Conservation (phyloP, 2,797 vertebrate species). For the Antrozous pallidus region DNA sequence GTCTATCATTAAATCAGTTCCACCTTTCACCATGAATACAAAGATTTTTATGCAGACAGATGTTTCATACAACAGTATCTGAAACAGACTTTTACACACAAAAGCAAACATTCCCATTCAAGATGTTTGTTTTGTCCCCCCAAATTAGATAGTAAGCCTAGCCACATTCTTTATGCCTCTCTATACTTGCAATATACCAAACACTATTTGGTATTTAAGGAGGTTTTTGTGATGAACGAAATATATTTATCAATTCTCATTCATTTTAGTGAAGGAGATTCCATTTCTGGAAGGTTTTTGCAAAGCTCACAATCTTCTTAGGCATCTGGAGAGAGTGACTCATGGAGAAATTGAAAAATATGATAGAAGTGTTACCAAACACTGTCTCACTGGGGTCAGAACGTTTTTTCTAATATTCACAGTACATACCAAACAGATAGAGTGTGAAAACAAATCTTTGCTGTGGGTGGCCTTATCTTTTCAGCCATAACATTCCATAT, state of each 20-base stretch:
- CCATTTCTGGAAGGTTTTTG: slow-evolving; percentile 46
- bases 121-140: neutral
- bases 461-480: slow-evolving; percentile 61
- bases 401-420: neutral
- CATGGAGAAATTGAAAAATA: slow-evolving; percentile 55
- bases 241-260: slow-evolving; percentile 31
- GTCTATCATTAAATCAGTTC: neutral
- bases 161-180: neutral
- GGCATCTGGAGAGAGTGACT: slow-evolving; percentile 56
- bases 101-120: neutral
- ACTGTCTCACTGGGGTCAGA: slow-evolving; percentile 24
- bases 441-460: slow-evolving; percentile 60
- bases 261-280: neutral
- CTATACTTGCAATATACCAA: neutral
- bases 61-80: neutral
- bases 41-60: neutral
- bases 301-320: slow-evolving; percentile 46
- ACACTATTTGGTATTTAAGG: neutral
- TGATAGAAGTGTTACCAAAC: slow-evolving; percentile 59
- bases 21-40: neutral
- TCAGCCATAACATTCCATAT: neutral
- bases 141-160: neutral
- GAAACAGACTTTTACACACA: neutral
- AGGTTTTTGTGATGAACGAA: slow-evolving; percentile 21
- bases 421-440: slow-evolving; percentile 63